Evolutionary conservation across 1,140 invertebrate species (phyloP).

Genomic region (Apocrypta bakeri): DNA sequence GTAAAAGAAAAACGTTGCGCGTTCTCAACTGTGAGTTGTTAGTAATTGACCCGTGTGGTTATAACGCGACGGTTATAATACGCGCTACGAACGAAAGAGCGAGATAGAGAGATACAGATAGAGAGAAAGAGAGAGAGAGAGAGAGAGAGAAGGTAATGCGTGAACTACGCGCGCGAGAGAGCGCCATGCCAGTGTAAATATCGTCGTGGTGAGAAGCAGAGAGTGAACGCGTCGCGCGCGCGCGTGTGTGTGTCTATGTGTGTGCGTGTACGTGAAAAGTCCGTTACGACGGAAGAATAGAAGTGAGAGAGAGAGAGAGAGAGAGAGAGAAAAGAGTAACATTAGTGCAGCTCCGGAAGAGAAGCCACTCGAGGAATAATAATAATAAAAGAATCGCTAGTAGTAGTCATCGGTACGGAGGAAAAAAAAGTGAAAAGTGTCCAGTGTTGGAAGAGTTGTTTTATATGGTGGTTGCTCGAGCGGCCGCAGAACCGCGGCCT

Average conservation of each 20-base stretch:
- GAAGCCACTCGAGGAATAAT: neutral
- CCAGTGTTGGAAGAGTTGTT: no score
- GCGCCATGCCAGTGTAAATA: slow-evolving; percentile 33
- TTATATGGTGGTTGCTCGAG: slow-evolving; percentile 33
- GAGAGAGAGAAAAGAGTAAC: no score
- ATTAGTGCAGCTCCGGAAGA: neutral
- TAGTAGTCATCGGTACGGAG: neutral
- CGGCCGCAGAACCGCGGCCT: slow-evolving; percentile 3
- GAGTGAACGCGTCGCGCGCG: neutral
- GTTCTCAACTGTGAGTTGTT: no score
- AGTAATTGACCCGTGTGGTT: no score
- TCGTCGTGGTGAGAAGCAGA: neutral
- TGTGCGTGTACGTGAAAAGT: neutral
- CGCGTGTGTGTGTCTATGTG: neutral
- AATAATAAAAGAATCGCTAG: no score
- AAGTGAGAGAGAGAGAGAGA: neutral
- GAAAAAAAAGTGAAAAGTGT: neutral
- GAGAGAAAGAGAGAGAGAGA: neutral
- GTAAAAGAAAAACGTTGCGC: slow-evolving; percentile 25
- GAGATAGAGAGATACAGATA: neutral
- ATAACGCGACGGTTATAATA: no score
- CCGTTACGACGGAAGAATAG: neutral
- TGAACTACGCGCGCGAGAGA: neutral
- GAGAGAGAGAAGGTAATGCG: slow-evolving; percentile 1
- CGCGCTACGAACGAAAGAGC: neutral